A percentile compares a stretch with the other conserved stretches of the same genome.
phyloP scores from a whole-genome alignment of 2,797 vertebrate genomes.

The Chaetophractus vellerosus region DNA sequence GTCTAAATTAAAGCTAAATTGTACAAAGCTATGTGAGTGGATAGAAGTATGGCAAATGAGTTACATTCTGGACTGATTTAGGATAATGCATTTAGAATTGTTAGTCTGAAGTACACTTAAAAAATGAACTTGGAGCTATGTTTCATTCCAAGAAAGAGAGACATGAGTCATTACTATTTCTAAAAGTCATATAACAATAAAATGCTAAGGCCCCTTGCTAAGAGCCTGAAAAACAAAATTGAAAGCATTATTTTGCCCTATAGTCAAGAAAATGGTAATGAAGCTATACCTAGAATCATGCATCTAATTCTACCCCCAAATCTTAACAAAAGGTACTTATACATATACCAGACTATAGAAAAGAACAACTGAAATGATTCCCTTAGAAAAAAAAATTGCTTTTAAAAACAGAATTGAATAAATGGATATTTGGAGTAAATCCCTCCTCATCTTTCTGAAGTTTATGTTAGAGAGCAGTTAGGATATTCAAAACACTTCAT shows the following conservation, averaged over 20 bases:
- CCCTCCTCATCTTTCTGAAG: conserved; percentile 58
- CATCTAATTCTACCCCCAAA: neutral
- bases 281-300: neutral
- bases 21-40: neutral
- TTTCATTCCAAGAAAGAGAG: conserved; percentile 59
- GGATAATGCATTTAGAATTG: conserved; percentile 23
- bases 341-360: neutral
- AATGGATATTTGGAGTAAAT: conserved; percentile 25
- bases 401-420: conserved; percentile 38
- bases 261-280: neutral
- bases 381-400: conserved; percentile 53
- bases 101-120: conserved; percentile 45
- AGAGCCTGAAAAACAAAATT: conserved; percentile 21
- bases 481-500: neutral
- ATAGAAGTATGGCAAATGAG: neutral
- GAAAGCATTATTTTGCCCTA: conserved; percentile 43
- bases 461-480: conserved; percentile 34
- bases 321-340: neutral
- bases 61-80: conserved; percentile 22
- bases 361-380: conserved; percentile 28
- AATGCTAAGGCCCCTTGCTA: neutral
- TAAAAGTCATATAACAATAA: conserved; percentile 4
- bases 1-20: conserved; percentile 8
- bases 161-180: neutral
- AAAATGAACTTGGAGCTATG: conserved; percentile 41